Evolutionary conservation across 2,888 invertebrate species (phyloP).

Genomic region (Dolomedes plantarius): DNA sequence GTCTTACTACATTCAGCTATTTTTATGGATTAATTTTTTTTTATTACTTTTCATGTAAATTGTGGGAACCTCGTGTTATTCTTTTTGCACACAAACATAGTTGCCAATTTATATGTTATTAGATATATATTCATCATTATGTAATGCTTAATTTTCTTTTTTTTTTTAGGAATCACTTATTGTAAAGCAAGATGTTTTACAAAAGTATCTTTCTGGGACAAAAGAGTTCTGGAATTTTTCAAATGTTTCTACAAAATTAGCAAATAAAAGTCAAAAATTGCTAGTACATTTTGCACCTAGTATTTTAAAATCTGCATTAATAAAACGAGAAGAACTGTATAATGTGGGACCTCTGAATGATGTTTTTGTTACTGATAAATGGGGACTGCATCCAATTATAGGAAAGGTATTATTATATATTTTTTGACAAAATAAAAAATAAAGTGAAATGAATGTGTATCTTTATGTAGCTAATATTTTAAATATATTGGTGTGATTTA

Average conservation of each 20-base stretch:
- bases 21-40: too few species aligned
- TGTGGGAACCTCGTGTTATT: too few species aligned
- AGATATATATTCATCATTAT: background rate
- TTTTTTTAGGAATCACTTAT: conserved; percentile 50
- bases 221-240: conserved; percentile 24
- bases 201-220: background rate
- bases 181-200: conserved; percentile 25
- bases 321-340: conserved; percentile 42
- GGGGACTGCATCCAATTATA: conserved; percentile 66
- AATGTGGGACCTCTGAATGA: conserved; percentile 48
- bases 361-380: conserved; percentile 71
- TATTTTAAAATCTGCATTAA: conserved; percentile 29
- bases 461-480: too few species aligned
- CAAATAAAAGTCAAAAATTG: conserved; percentile 43
- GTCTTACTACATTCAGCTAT: too few species aligned
- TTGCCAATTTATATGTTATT: too few species aligned
- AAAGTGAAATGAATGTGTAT: too few species aligned
- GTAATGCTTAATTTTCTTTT: conserved; percentile 1
- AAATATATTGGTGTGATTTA: too few species aligned
- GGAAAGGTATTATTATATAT: conserved; percentile 66
- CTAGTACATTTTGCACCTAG: conserved; percentile 35
- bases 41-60: too few species aligned
- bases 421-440: background rate
- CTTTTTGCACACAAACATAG: too few species aligned
- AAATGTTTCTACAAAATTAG: conserved; percentile 36